Base-by-base conservation (phyloP, 2,888 invertebrate species). In the Silvanus unidentatus region DNA sequence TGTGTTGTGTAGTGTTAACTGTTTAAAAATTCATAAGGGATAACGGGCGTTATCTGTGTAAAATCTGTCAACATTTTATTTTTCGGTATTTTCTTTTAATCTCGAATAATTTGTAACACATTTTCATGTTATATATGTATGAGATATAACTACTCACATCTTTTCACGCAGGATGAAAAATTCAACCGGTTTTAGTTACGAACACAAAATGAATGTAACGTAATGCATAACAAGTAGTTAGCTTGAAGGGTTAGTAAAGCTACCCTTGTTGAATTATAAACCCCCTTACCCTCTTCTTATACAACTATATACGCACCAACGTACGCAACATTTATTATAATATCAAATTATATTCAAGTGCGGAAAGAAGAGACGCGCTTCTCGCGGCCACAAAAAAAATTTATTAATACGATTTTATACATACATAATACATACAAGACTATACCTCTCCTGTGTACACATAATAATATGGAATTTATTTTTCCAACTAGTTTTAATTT, bases 191-290 rank as follows among this genome's bases (percentile, higher is more conserved):
- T 67, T 68, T 67, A 68, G 67, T 68, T 68, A 65, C 64, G 63
- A 66, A 66, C 66, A 66, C 68, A 65, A 67, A 70, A 69, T 69
- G 69, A 69, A 66, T 62, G 68, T 65, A 62, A 66, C 66, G 68
- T 70, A 70, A 70, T 70, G 70, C 70, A 70, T 70, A 70, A 65
- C 68, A 70, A 70, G 70, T 69, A 68, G 70, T 68, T 68, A 67
- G 67, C 62, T 67, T 65, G 68, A 68, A 66, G 69, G 68, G 62
- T 65, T 65, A 65, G 54, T 49, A 52, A 55, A 62, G 61, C 56
- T 59, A 64, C 65, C 62, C 63, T 59, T 59, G 56, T 59, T 59
- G 68, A 68, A 69, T 69, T 68, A 69, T 68, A 67, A 69, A 65
- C 63, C 60, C 55, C 62, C 62, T 11, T 15, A 15, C 37, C 15